Percentiles rank a stretch among this genome's conserved stretches.
These are phyloP conservation scores for Argyresthia albistria DNA, from an alignment of 2,888 invertebrate species.

Conservation along the genomic window DNA sequence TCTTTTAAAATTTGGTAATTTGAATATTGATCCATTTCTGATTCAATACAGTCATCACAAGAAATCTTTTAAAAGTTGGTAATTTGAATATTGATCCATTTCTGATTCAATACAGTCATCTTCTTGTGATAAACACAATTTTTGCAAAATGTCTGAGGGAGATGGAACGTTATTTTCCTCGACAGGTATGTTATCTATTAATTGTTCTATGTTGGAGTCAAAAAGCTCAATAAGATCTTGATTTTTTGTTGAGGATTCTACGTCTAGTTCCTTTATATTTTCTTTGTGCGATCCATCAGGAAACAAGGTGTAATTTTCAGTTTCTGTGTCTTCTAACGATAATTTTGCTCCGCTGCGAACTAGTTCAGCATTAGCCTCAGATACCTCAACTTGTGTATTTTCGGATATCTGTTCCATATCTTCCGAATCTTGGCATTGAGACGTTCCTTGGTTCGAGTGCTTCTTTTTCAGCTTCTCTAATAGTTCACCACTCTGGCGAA, in stretches of 20 bases:
- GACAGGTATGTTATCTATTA: conserved; percentile 18
- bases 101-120: conserved; percentile 30
- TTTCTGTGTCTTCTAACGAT: conserved; percentile 61
- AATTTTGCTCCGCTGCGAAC: conserved; percentile 57
- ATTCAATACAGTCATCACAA: conserved; percentile 17
- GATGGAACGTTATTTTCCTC: conserved; percentile 72
- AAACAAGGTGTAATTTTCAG: conserved; percentile 51
- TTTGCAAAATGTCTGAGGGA: conserved; percentile 76
- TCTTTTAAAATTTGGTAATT: conserved; percentile 25
- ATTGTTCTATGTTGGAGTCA: conserved; percentile 6
- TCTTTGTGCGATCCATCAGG: conserved; percentile 31
- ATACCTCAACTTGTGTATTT: conserved; percentile 30
- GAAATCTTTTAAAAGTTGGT: conserved; percentile 26
- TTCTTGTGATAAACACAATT: conserved; percentile 71
- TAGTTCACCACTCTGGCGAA: conserved; percentile 58
- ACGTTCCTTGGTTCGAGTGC: conserved; percentile 19
- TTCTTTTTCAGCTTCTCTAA: conserved; percentile 64
- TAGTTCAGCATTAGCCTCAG: conserved; percentile 54
- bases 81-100: conserved; percentile 19
- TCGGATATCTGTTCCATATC: background rate
- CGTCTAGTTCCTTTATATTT: conserved; percentile 14
- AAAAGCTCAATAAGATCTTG: conserved; percentile 40
- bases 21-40: conserved; percentile 10
- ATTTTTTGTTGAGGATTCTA: conserved; percentile 2
- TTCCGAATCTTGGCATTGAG: background rate